phyloP scores from a whole-genome alignment of 2,888 invertebrate species.

The Slavum lentiscoides region DNA sequence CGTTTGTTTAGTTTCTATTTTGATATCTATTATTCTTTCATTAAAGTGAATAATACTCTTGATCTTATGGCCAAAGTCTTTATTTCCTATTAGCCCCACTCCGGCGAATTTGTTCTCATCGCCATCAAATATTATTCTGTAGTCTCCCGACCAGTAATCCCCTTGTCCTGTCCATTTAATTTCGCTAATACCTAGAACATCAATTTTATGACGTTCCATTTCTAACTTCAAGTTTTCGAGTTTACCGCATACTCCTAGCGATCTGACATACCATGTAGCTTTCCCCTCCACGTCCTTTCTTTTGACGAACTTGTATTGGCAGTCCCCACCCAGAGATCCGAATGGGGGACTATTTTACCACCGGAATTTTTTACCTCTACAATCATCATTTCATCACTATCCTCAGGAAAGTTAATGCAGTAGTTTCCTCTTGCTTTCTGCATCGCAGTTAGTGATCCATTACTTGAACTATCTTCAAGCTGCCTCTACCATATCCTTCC shows the following conservation, averaged over 20 bases:
- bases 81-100: conserved; percentile 27
- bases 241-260: conserved; percentile 16
- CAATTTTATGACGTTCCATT: conserved; percentile 22
- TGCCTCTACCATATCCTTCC: conserved; percentile 21
- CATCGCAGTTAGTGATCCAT: conserved; percentile 9
- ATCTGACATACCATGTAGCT: conserved; percentile 12
- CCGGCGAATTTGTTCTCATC: conserved; percentile 25
- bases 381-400: conserved; percentile 16
- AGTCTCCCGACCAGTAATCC: conserved; percentile 4
- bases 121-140: conserved; percentile 33
- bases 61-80: conserved; percentile 3
- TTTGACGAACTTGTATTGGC: conserved; percentile 20
- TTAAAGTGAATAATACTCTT: conserved; percentile 21
- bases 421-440: conserved; percentile 11
- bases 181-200: conserved; percentile 4
- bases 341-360: conserved; percentile 37
- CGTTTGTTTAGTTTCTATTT: conserved; percentile 32
- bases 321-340: conserved; percentile 27
- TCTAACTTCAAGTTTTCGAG: conserved; percentile 23
- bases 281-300: conserved; percentile 10
- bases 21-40: conserved; percentile 39
- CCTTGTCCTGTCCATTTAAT: conserved; percentile 30
- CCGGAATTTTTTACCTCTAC: conserved; percentile 20
- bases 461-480: conserved; percentile 28
- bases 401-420: conserved; percentile 23